Evolutionary conservation across 2,113 vertebrate species (phyloP).

Genomic region (Pachypanchax playfairii): DNA sequence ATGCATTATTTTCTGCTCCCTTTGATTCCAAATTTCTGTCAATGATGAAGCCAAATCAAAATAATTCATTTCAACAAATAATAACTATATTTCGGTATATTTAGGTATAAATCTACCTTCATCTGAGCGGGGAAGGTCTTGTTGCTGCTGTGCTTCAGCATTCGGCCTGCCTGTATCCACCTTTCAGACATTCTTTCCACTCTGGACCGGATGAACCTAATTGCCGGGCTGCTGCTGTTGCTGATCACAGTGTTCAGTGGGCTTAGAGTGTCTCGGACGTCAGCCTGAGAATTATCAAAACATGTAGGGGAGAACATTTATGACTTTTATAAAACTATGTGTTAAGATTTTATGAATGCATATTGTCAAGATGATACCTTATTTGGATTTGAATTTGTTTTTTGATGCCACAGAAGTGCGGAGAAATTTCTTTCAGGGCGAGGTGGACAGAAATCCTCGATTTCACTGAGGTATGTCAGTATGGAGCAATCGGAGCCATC

Average conservation of each 20-base stretch:
- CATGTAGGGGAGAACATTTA: neutral
- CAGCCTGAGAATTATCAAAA: slow-evolving; percentile 45
- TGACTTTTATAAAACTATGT: neutral
- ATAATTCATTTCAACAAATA: no score
- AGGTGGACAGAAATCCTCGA: slow-evolving; percentile 74
- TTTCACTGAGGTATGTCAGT: slow-evolving; percentile 75
- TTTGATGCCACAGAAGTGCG: slow-evolving; percentile 56
- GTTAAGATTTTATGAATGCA: neutral
- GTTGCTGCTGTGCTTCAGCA: slow-evolving; percentile 49
- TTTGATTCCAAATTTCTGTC: no score
- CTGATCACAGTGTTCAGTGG: slow-evolving; percentile 54
- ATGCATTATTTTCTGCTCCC: no score
- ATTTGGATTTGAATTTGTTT: slow-evolving; percentile 12
- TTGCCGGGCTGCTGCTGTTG: slow-evolving; percentile 58
- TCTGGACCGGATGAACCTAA: slow-evolving; percentile 70
- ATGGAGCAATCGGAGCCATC: slow-evolving; percentile 76
- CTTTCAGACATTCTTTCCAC: slow-evolving; percentile 67
- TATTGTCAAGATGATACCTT: slow-evolving; percentile 46
- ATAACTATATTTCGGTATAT: no score
- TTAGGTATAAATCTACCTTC: slow-evolving; percentile 55
- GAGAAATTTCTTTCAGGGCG: slow-evolving; percentile 48
- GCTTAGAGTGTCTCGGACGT: slow-evolving; percentile 51
- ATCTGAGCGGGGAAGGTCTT: slow-evolving; percentile 42
- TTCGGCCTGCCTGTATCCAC: slow-evolving; percentile 66
- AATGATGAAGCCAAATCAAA: no score